A percentile compares a stretch with the other conserved stretches of the same genome.
Evolutionary conservation across 64 coral and sea anemone genomes (phyloP).

Genomic region (Stylophora pistillata): DNA sequence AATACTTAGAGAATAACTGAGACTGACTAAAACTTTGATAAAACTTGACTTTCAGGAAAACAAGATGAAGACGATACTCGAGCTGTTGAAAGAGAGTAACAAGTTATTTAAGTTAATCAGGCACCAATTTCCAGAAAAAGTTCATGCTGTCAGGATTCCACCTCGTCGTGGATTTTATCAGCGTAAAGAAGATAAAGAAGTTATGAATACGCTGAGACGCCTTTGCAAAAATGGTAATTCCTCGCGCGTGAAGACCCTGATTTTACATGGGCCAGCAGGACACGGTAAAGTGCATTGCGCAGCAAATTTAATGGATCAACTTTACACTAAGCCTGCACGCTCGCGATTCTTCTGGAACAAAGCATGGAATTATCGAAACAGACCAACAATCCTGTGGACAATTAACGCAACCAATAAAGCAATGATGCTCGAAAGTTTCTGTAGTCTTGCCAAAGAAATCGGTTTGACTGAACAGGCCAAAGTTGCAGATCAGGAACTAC

Average conservation of each 20-base stretch:
- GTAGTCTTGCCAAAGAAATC: constrained; percentile 17
- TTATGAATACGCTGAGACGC: not conserved
- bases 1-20: no score
- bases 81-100: no score
- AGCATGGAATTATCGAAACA: not conserved
- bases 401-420: not conserved
- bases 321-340: not conserved
- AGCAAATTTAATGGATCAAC: not conserved
- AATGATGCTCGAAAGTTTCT: not conserved
- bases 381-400: not conserved
- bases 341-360: not conserved
- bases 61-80: not conserved
- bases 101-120: not conserved
- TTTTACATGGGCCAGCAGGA: not conserved
- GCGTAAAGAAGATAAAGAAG: not conserved
- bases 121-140: not conserved
- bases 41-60: no score
- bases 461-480: constrained; percentile 1
- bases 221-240: not conserved
- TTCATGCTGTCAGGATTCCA: not conserved
- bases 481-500: not conserved
- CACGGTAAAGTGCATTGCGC: not conserved
- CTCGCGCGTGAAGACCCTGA: not conserved
- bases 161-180: not conserved
- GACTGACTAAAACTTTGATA: no score